Base-by-base conservation (phyloP, 2,888 invertebrate species). In the Acanthococcus lagerstroemiae region DNA sequence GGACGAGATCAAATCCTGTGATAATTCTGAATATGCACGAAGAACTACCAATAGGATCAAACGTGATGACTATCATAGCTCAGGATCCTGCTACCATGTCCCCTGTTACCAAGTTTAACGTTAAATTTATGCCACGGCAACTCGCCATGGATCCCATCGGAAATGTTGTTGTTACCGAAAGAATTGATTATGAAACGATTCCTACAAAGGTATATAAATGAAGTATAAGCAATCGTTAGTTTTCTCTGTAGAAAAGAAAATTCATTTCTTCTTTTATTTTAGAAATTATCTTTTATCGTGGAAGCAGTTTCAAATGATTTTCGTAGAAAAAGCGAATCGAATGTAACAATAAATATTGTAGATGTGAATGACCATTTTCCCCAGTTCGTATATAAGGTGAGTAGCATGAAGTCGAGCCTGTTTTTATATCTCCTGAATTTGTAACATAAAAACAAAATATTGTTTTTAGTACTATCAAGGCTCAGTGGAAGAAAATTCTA, bases 331-430 rank as follows among this genome's bases (percentile, higher is more conserved):
- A 72, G 70, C 56, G 70, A 67, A 50, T 71, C 71, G 15, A 69
- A 69, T 12, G 69, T 72, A 5, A 68, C 69, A 27, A 66, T 74
- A 67, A 63, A 74, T 71, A 83, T 90, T 0, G 79, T 83, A 58
- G 89, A 90, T 73, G 80, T 86, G 1, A 90, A 90, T 73, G 90
- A 90, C 72, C 88, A 90, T 74, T 80, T 81, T 68, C 90, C 90
- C 0, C 76, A 69, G 46, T 72, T 72, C 45, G 81, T 81, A 61
- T 81, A 84, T 71, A 79, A 81, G 70, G 83, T 82, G 74, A 75
- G 73, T 71, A 48, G 30, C 7, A n/a, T 48, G 15, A n/a, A 6
- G 5, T n/a, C n/a, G n/a, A n/a, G n/a, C 6, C 17, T 48, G 12
- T 9, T 17, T 12, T 48, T 48, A 6, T 9, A 6, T 48, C 12